Percentiles rank a stretch among this genome's conserved stretches.
Evolutionary conservation across 2,113 vertebrate genomes (phyloP).

Genomic region (Thalassoma bifasciatum): DNA sequence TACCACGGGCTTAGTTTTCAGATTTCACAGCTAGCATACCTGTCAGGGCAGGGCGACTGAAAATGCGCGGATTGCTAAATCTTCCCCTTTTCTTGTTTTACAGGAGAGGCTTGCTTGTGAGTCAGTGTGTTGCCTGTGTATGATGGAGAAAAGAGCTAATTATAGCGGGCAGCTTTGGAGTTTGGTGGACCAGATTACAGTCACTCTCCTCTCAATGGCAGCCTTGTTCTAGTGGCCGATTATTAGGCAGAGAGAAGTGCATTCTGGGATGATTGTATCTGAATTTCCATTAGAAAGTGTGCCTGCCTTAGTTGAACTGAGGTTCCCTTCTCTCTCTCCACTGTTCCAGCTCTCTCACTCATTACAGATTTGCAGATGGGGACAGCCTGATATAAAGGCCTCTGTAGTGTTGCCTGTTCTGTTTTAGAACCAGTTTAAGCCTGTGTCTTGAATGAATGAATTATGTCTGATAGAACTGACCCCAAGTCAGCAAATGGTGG

Average conservation of each 20-base stretch:
- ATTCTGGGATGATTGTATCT: conserved; percentile 85
- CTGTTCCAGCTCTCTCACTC: conserved; percentile 59
- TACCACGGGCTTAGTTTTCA: conserved; percentile 27
- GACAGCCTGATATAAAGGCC: conserved; percentile 59
- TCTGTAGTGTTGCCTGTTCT: conserved; percentile 53
- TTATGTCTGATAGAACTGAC: conserved; percentile 55
- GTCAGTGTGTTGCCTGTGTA: conserved; percentile 72
- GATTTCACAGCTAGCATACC: conserved; percentile 36
- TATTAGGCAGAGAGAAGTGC: conserved; percentile 81
- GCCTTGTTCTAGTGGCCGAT: conserved; percentile 83
- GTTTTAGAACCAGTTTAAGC: conserved; percentile 50
- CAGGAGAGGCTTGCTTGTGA: conserved; percentile 66
- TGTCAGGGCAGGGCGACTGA: conserved; percentile 45
- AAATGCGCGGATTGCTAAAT: conserved; percentile 40
- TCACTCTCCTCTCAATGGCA: conserved; percentile 79
- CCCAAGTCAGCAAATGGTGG: conserved; percentile 24
- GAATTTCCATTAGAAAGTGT: conserved; percentile 85
- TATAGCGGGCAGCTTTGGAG: conserved; percentile 81
- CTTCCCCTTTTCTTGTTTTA: conserved; percentile 46
- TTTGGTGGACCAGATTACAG: conserved; percentile 81
- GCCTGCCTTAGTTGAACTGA: conserved; percentile 73
- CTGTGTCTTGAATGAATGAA: conserved; percentile 43
- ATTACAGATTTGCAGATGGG: conserved; percentile 67
- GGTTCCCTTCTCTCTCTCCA: conserved; percentile 69
- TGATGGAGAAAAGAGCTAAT: conserved; percentile 83